Evolutionary conservation across 2,113 vertebrate genomes (phyloP).

Genomic region (Ceyx melanurus): DNA sequence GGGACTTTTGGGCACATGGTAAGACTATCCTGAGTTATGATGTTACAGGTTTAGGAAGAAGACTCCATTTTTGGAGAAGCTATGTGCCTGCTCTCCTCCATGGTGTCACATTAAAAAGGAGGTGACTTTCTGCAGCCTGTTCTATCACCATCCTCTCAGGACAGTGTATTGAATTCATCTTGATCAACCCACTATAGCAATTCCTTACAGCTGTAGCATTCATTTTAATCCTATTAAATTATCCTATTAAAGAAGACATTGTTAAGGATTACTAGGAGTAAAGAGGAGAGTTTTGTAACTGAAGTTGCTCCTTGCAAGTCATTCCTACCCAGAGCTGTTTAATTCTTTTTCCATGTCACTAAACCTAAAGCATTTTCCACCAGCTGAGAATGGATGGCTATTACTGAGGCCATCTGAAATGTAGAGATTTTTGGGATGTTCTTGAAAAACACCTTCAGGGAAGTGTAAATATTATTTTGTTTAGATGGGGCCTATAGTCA

Average conservation of each 20-base stretch:
- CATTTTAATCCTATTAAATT: not conserved
- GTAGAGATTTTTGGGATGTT: not conserved
- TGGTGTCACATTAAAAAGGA: not conserved
- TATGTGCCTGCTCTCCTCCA: not conserved
- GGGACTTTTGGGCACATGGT: not conserved
- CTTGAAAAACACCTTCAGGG: not conserved
- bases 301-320: fast-evolving
- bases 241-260: not conserved
- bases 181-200: not conserved
- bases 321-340: not conserved
- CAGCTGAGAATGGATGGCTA: not conserved
- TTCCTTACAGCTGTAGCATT: not conserved
- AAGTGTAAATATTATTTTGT: not conserved
- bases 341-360: not conserved
- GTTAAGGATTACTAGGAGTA: not conserved
- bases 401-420: not conserved
- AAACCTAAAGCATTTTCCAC: not conserved
- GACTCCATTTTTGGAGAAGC: not conserved
- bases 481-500: not conserved
- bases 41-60: not conserved
- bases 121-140: not conserved
- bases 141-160: not conserved
- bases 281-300: not conserved
- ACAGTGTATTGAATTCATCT: not conserved
- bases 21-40: not conserved